Percentiles rank a stretch among this genome's conserved stretches.
phyloP scores from a whole-genome alignment of 2,888 invertebrate genomes.

The Melieria picta region DNA sequence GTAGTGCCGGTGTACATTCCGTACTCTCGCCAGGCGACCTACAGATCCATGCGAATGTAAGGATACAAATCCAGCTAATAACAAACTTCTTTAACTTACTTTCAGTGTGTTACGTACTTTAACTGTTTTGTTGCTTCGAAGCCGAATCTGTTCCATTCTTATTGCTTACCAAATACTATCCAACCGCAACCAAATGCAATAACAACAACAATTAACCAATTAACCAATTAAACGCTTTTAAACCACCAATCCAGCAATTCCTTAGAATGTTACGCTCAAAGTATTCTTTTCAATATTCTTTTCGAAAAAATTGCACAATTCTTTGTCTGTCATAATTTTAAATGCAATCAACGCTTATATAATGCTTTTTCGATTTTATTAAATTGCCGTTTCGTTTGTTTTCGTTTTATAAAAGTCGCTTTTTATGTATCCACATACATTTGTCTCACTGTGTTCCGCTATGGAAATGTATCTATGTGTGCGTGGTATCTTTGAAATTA shows the following conservation, averaged over 20 bases:
- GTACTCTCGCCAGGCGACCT: constrained; percentile 62
- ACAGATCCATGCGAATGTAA: constrained; percentile 65
- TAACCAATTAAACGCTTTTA: constrained; percentile 1
- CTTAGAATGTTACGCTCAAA: constrained; percentile 44
- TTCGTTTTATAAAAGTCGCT: not conserved
- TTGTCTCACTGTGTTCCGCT: not conserved
- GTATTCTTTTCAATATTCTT: constrained; percentile 7
- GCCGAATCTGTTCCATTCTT: not conserved
- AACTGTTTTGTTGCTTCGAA: not conserved
- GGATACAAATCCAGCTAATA: constrained; percentile 42
- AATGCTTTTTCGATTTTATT: not conserved
- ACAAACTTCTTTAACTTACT: constrained; percentile 4
- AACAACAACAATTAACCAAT: constrained; percentile 32
- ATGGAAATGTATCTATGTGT: constrained; percentile 19
- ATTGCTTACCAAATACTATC: not conserved
- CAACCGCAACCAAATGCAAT: constrained; percentile 4
- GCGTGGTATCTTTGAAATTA: constrained; percentile 34
- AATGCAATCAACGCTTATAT: not conserved
- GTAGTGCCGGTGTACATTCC: constrained; percentile 52
- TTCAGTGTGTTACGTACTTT: constrained; percentile 2
- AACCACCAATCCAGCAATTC: constrained; percentile 33
- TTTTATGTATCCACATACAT: not conserved
- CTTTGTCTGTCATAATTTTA: constrained; percentile 9
- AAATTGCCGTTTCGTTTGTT: not conserved
- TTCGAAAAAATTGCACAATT: constrained; percentile 28